Evolutionary conservation across 1,140 invertebrate genomes (phyloP).

Genomic region (Drosophila prosaltans): DNA sequence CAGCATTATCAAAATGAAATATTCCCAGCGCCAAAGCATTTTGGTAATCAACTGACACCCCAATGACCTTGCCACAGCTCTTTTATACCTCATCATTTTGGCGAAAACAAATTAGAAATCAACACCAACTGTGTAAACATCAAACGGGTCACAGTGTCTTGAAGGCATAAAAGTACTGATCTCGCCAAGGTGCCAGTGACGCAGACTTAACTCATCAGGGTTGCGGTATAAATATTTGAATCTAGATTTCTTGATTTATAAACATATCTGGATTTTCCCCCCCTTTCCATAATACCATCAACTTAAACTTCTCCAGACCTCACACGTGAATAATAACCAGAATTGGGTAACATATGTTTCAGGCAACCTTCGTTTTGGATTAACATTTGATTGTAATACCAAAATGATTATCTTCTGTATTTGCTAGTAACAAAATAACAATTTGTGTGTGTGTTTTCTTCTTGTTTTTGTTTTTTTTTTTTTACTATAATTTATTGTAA

Average conservation of each 20-base stretch:
- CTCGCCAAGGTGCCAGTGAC: conserved; percentile 1
- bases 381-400: too few relatives aligned
- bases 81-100: conserved; percentile 60
- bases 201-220: conserved; percentile 29
- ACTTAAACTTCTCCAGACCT: not conserved
- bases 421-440: not conserved
- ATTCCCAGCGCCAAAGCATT: conserved; percentile 61
- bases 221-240: not conserved
- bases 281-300: too few relatives aligned
- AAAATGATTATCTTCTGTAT: too few relatives aligned
- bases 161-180: not conserved
- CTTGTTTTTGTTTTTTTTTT: not conserved
- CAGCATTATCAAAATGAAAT: conserved; percentile 37
- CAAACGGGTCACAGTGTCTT: conserved; percentile 35
- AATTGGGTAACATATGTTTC: conserved; percentile 5
- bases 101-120: conserved; percentile 29
- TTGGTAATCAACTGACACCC: conserved; percentile 33
- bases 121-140: conserved; percentile 60
- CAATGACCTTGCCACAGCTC: conserved; percentile 51
- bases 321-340: not conserved
- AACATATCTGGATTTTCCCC: not conserved
- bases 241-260: too few relatives aligned
- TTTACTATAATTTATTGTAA: not conserved
- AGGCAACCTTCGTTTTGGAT: not conserved
- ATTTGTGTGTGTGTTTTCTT: not conserved